A percentile compares a stretch with the other conserved stretches of the same genome.
These are phyloP conservation scores for Platysternon megacephalum DNA, from an alignment of 2,113 vertebrate genomes.

Conservation along the genomic window DNA sequence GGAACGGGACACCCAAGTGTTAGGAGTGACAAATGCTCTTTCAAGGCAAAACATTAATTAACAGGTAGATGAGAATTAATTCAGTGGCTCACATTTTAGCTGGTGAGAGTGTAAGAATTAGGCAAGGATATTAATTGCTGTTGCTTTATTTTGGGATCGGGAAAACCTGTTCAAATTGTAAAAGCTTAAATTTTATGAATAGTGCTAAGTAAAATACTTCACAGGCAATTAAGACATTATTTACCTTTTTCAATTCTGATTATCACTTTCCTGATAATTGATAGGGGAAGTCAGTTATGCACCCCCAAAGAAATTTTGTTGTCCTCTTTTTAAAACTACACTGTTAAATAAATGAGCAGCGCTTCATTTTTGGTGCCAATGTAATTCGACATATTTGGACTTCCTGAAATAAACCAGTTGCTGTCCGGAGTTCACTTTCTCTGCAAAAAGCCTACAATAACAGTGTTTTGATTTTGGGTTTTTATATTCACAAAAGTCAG, in stretches of 20 bases:
- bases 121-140: neutral
- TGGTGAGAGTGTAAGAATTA: neutral
- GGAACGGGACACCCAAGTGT: neutral
- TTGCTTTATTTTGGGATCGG: neutral
- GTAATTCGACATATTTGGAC: neutral
- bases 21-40: neutral
- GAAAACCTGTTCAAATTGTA: neutral
- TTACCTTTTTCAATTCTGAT: neutral
- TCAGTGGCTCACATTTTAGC: neutral
- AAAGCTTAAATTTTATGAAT: neutral
- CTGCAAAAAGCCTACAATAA: neutral
- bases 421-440: neutral
- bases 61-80: neutral
- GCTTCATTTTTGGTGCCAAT: neutral
- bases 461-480: neutral
- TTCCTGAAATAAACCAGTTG: neutral
- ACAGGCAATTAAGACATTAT: neutral
- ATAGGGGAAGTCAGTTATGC: neutral
- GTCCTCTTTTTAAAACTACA: neutral
- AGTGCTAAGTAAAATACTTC: neutral
- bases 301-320: neutral
- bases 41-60: neutral
- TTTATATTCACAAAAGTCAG: neutral
- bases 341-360: neutral
- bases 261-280: neutral